Evolutionary conservation across 2,888 invertebrate genomes (phyloP).

Genomic region (Gasteruption jaculator): DNA sequence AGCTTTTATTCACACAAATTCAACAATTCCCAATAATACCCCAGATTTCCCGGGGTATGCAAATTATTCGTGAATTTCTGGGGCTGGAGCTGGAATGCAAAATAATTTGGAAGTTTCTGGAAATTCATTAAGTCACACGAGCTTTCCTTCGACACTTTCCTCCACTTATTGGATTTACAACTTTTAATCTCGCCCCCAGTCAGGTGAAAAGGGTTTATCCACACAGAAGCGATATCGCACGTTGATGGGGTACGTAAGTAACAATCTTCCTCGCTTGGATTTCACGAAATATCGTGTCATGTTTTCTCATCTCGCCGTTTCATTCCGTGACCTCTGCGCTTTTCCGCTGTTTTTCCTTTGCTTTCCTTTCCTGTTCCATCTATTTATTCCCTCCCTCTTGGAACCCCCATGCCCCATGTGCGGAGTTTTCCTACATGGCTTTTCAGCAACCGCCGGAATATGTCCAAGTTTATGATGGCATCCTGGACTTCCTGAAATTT

Average conservation of each 20-base stretch:
- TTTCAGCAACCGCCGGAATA: conserved; percentile 27
- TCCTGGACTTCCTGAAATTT: conserved; percentile 19
- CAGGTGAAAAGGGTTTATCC: conserved; percentile 22
- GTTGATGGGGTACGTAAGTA: conserved; percentile 23
- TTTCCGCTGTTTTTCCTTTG: conserved; percentile 1
- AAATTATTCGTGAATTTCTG: no score
- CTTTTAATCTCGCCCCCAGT: no score
- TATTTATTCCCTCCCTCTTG: conserved; percentile 3
- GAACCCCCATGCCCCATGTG: conserved; percentile 6
- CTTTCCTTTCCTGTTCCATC: conserved; percentile 3
- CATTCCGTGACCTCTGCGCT: conserved; percentile 4
- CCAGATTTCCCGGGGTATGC: no score
- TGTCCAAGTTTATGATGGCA: conserved; percentile 35
- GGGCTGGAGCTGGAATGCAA: no score
- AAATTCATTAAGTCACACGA: no score
- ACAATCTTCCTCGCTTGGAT: conserved; percentile 23
- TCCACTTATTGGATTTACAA: no score
- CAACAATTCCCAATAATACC: no score
- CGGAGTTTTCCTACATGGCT: conserved; percentile 9
- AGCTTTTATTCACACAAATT: no score
- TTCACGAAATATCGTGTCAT: conserved; percentile 21
- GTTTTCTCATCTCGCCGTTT: conserved; percentile 8
- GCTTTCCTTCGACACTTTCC: no score
- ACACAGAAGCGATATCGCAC: conserved; percentile 15
- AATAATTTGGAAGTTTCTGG: no score